These are phyloP conservation scores for Mohoua ochrocephala DNA, from an alignment of 2,113 vertebrate species.

Conservation along the genomic window DNA sequence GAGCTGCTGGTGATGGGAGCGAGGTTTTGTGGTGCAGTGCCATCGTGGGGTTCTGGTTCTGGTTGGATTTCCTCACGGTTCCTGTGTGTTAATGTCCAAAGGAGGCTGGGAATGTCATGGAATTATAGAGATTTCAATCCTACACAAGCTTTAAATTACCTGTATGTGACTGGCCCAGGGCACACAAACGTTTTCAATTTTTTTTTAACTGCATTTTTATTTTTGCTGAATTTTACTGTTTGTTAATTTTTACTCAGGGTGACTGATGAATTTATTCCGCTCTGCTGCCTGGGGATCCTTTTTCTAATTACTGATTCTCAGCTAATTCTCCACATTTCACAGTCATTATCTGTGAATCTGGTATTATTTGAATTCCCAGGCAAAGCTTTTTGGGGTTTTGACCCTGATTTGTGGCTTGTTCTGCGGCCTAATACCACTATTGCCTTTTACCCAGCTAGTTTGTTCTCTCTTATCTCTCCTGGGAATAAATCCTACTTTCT, in stretches of 20 bases:
- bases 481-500: neutral
- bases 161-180: too few relatives aligned
- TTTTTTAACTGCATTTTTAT: neutral
- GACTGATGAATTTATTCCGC: neutral
- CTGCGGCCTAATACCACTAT: neutral
- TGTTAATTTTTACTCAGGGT: neutral
- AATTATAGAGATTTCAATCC: neutral
- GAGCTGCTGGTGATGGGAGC: neutral
- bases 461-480: neutral
- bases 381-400: neutral
- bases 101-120: neutral
- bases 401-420: neutral
- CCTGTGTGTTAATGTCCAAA: neutral
- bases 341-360: neutral
- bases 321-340: neutral
- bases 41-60: fast-evolving
- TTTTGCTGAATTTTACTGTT: neutral
- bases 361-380: neutral
- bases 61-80: neutral
- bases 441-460: neutral
- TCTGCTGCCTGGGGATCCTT: neutral
- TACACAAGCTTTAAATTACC: neutral
- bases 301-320: neutral
- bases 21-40: neutral
- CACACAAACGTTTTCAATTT: fast-evolving